Percentiles rank a stretch among this genome's conserved stretches.
These are phyloP conservation scores for Athene noctua DNA, from an alignment of 2,113 vertebrate genomes.

Conservation along the genomic window DNA sequence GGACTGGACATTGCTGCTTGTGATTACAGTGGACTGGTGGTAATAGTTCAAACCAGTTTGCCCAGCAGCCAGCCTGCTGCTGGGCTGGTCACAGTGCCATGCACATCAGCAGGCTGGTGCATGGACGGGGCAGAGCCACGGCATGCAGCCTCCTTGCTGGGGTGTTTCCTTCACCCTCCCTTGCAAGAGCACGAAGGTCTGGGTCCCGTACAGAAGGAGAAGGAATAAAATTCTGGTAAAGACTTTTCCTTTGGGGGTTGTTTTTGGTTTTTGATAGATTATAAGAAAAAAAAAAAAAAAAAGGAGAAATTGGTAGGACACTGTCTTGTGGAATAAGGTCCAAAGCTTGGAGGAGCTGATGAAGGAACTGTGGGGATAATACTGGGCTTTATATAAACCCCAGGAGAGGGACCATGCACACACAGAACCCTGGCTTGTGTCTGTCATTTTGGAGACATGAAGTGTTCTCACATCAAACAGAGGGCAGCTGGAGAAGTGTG, in stretches of 20 bases:
- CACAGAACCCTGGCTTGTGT: accelerated
- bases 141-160: accelerated
- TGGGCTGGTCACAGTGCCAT: not conserved
- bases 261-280: not conserved
- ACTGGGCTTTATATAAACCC: not conserved
- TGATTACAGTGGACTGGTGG: not conserved
- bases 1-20: not conserved
- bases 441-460: not conserved
- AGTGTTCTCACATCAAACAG: not conserved
- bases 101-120: not conserved
- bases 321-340: not conserved
- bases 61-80: not conserved
- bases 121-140: not conserved
- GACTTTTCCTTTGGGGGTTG: not conserved
- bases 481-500: not conserved
- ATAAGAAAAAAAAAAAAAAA: not conserved
- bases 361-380: not conserved
- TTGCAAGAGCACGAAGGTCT: accelerated
- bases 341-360: not conserved
- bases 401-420: not conserved
- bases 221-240: not conserved
- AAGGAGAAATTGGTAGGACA: not conserved
- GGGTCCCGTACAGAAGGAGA: not conserved
- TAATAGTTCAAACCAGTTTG: not conserved
- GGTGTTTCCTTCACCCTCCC: not conserved